Base-by-base conservation (phyloP, 2,113 vertebrate genomes). In the Hydrolagus affinis region DNA sequence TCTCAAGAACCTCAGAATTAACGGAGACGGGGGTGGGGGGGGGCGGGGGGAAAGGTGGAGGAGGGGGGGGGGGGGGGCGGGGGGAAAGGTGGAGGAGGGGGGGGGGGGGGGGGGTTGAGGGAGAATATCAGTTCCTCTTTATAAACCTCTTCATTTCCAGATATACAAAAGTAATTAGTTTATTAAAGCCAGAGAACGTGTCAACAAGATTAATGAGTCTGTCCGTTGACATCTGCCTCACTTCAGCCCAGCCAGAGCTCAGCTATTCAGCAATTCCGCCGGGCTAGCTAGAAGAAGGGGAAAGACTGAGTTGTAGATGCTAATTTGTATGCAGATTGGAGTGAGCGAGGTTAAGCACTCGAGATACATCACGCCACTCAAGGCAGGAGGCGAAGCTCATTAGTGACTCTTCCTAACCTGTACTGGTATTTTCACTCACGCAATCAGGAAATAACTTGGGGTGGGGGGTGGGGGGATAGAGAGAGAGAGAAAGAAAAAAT, bases 141-240 rank as follows among this genome's bases (percentile, higher is more conserved):
- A 44, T 44, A 44, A 44, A 62, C 66, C 78, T 83, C 78, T 32
- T 83, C 78, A 83, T 59, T 83, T 83, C 66, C 25, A 30, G 60
- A 83, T 83, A 10, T 83, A 28, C 9, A 68, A 83, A 64, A 83
- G 78, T 83, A 28, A 83, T 83, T 83, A 66, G 78, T 83, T 62
- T 68, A 83, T 83, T 25, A 83, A 83, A 83, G 66, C 59, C 66
- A 64, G 62, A 32, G 78, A 83, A 17, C 23, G 66, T 83, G 78
- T 83, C 78, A 83, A 83, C 78, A 83, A 83, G 78, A 83, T 83
- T 83, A 83, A 83, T 83, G 78, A 83, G 78, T 30, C 66, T 68
- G 78, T 83, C 78, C 78, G 8, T 60, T 83, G 78, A 83, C 78
- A 83, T 83, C 78, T 83, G 78, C 78, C 32, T 9, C 66, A 66